These are phyloP conservation scores for Sarcophaga rosellei DNA, from an alignment of 2,888 invertebrate species.

Conservation along the genomic window DNA sequence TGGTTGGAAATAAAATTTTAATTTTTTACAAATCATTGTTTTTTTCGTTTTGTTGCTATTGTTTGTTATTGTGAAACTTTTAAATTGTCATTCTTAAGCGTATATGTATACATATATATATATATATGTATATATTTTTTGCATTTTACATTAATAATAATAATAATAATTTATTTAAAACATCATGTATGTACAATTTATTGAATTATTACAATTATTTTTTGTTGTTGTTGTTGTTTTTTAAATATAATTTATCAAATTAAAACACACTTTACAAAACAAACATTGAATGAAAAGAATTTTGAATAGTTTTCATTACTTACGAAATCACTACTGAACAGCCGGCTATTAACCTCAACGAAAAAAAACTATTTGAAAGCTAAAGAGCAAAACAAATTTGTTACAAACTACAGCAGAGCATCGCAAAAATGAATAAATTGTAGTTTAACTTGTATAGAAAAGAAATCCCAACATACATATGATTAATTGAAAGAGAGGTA, in stretches of 20 bases:
- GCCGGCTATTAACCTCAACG: neutral
- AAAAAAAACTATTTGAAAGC: neutral
- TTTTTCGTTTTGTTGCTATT: too few relatives aligned
- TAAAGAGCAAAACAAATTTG: neutral
- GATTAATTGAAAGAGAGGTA: neutral
- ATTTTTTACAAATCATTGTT: too few relatives aligned
- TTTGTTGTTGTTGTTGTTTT: neutral
- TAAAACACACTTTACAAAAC: neutral
- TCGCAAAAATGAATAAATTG: neutral
- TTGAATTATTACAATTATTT: neutral
- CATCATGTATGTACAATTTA: neutral
- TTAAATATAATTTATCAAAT: slow-evolving; percentile 1
- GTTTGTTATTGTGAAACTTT: too few relatives aligned
- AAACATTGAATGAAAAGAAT: neutral
- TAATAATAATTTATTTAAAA: too few relatives aligned
- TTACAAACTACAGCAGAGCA: neutral
- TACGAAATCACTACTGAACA: neutral
- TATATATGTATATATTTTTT: too few relatives aligned
- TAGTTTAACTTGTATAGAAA: neutral
- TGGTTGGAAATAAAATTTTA: too few relatives aligned
- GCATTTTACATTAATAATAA: too few relatives aligned
- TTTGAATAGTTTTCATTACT: neutral
- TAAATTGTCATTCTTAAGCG: too few relatives aligned
- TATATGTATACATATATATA: too few relatives aligned
- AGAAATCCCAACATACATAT: neutral